These are phyloP conservation scores for Atrina japonica DNA, from an alignment of 2,888 invertebrate species.

Conservation along the genomic window DNA sequence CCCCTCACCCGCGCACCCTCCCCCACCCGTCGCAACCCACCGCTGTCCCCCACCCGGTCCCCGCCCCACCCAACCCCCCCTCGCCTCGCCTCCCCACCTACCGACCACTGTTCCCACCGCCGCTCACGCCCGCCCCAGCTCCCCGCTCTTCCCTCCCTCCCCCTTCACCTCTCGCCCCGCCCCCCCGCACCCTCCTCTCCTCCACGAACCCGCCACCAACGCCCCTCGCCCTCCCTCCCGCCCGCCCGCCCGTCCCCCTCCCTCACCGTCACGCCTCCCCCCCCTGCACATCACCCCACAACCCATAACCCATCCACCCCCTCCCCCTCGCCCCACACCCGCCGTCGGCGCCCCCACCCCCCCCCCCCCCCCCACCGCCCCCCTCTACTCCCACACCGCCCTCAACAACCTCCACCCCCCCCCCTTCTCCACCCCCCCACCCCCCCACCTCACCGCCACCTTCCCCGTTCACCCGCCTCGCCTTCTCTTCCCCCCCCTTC, in stretches of 20 bases:
- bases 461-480: too few relatives aligned
- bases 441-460: too few relatives aligned
- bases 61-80: neutral
- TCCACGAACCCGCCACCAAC: neutral
- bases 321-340: too few relatives aligned
- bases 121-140: neutral
- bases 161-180: neutral
- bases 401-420: neutral
- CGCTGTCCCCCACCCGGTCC: neutral
- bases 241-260: slow-evolving; percentile 7
- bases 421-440: too few relatives aligned
- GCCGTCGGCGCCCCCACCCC: too few relatives aligned
- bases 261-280: slow-evolving; percentile 30
- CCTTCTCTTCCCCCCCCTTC: too few relatives aligned
- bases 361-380: too few relatives aligned
- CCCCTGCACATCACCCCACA: slow-evolving; percentile 21
- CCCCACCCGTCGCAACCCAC: neutral
- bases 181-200: neutral
- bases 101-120: neutral
- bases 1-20: too few relatives aligned
- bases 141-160: slow-evolving; percentile 34
- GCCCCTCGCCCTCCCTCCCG: neutral
- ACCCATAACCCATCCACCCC: slow-evolving; percentile 8
- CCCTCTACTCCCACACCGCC: neutral
- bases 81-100: neutral